phyloP scores from a whole-genome alignment of 1,140 invertebrate genomes.

The Drosophila nikananu region DNA sequence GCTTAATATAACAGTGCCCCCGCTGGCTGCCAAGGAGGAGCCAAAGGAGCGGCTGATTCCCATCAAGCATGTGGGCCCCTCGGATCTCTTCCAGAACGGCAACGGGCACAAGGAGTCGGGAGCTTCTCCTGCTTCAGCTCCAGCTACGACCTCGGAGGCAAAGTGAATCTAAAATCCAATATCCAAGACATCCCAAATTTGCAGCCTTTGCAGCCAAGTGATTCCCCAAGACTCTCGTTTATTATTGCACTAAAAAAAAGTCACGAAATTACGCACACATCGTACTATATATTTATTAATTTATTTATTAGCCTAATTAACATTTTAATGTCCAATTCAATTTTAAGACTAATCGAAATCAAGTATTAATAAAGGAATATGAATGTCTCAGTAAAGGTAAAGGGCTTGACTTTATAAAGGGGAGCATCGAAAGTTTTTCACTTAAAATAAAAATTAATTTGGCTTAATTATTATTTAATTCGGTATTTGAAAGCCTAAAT shows the following conservation, averaged over 20 bases:
- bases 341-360: conserved; percentile 47
- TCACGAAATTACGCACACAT: conserved; percentile 51
- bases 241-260: conserved; percentile 60
- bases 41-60: conserved; percentile 84
- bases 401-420: background rate
- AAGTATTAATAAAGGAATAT: conserved; percentile 67
- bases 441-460: background rate
- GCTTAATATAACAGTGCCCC: conserved; percentile 86
- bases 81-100: conserved; percentile 66
- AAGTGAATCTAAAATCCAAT: conserved; percentile 39
- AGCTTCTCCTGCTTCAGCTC: conserved; percentile 64
- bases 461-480: background rate
- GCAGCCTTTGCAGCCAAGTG: conserved; percentile 56
- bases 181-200: background rate
- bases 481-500: background rate
- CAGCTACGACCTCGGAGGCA: conserved; percentile 12
- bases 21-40: conserved; percentile 84
- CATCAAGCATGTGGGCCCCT: conserved; percentile 85
- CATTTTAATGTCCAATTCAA: conserved; percentile 50
- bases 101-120: conserved; percentile 53
- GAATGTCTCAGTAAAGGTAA: conserved; percentile 16
- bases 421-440: background rate
- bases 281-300: conserved; percentile 52
- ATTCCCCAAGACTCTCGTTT: conserved; percentile 72
- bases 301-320: conserved; percentile 32